Percentiles rank a stretch among this genome's conserved stretches.
Evolutionary conservation across 2,797 vertebrate species (phyloP).

Genomic region (Gallinago nigripennis): DNA sequence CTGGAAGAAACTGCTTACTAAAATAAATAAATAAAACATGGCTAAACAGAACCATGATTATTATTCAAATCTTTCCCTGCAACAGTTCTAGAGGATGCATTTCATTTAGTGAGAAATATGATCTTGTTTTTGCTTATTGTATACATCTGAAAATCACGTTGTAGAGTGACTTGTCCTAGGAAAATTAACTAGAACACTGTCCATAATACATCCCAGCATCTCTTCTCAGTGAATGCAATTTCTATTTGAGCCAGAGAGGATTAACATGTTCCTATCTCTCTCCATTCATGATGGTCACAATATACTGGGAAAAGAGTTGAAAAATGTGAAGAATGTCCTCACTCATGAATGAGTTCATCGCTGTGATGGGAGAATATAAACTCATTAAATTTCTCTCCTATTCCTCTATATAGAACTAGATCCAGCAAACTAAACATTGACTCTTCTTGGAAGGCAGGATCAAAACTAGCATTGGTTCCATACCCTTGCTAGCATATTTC

Average conservation of each 20-base stretch:
- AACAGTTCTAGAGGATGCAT: background rate
- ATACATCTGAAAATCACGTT: background rate
- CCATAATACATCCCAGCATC: background rate
- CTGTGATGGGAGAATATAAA: background rate
- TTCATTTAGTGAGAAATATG: background rate
- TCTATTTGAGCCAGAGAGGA: background rate
- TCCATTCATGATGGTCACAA: background rate
- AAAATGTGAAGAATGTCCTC: background rate
- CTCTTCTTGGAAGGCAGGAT: background rate
- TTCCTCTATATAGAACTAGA: background rate
- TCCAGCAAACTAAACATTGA: background rate
- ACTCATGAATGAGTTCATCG: background rate
- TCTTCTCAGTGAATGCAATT: background rate
- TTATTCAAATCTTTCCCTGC: background rate
- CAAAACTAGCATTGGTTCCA: background rate
- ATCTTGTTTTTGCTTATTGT: background rate
- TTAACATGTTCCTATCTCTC: background rate
- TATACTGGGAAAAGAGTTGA: background rate
- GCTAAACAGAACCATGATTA: background rate
- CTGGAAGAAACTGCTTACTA: slow-evolving; percentile 25
- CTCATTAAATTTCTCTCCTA: background rate
- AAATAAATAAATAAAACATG: background rate
- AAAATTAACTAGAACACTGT: background rate
- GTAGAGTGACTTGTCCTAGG: background rate
- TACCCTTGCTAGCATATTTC: background rate